Evolutionary conservation across 2,113 vertebrate genomes (phyloP).

Genomic region (Salvelinus sp.): DNA sequence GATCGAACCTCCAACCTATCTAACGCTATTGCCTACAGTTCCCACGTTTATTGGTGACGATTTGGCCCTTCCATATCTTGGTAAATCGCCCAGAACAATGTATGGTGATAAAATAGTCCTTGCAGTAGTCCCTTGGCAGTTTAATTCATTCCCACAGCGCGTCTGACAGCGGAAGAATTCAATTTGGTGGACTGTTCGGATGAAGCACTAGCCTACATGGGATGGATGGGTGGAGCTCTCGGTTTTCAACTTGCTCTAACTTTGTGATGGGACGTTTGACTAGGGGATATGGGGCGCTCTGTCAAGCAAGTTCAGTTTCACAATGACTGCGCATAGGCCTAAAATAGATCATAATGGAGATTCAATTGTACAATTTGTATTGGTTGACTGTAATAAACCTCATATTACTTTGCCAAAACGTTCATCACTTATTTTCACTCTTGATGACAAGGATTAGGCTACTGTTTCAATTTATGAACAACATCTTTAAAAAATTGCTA

Average conservation of each 20-base stretch:
- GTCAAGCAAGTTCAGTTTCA: neutral
- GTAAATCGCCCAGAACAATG: neutral
- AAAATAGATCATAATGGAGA: neutral
- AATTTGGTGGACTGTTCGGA: neutral
- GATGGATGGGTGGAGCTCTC: slow-evolving; percentile 7
- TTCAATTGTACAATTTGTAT: too few species aligned
- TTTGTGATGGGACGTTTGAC: neutral
- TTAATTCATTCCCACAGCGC: neutral
- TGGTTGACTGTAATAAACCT: too few species aligned
- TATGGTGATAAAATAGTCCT: neutral
- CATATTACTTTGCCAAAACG: too few species aligned
- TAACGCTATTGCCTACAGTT: neutral
- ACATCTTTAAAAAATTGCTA: too few species aligned
- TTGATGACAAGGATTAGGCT: too few species aligned
- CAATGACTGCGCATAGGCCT: neutral
- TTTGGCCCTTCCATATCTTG: neutral
- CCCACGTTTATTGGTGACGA: neutral
- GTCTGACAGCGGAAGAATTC: neutral
- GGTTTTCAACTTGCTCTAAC: slow-evolving; percentile 11
- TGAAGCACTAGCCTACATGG: neutral
- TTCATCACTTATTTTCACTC: too few species aligned
- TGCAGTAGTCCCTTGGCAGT: neutral
- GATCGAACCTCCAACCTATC: neutral
- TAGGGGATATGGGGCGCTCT: neutral
- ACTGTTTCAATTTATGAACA: too few species aligned